Evolutionary conservation across 2,797 vertebrate species (phyloP).

Genomic region (Tokudaia tokunoshimensis): DNA sequence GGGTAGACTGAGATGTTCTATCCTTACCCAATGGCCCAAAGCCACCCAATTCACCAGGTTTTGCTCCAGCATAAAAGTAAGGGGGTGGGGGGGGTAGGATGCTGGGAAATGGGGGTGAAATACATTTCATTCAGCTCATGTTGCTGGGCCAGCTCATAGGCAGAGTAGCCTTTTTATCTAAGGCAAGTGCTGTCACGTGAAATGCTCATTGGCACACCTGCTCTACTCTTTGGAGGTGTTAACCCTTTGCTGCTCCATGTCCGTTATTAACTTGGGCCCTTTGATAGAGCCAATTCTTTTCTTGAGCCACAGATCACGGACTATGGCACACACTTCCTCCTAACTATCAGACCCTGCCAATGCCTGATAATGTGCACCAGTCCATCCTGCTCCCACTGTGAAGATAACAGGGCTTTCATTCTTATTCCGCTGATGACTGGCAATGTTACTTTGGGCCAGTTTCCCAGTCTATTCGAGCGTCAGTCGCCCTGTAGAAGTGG

Average conservation of each 20-base stretch:
- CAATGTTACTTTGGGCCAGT: neutral
- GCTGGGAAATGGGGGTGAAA: neutral
- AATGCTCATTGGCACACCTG: neutral
- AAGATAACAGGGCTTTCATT: neutral
- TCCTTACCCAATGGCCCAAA: neutral
- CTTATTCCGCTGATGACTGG: neutral
- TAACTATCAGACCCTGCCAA: neutral
- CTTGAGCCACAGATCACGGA: neutral
- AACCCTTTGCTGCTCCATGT: neutral
- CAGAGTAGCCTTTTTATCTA: neutral
- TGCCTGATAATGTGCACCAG: neutral
- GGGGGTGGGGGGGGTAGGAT: neutral
- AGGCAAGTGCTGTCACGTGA: neutral
- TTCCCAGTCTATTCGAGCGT: neutral
- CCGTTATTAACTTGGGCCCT: neutral
- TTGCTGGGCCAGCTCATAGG: neutral
- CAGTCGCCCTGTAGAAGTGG: rapidly evolving
- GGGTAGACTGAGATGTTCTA: neutral
- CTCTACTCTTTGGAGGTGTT: neutral
- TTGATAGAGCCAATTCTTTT: neutral
- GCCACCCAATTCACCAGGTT: neutral
- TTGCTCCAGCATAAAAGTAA: neutral
- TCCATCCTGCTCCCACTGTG: neutral
- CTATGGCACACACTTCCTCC: neutral
- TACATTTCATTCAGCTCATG: neutral